Evolutionary conservation across 2,113 vertebrate genomes (phyloP).

Genomic region (Oreochromis aureus): DNA sequence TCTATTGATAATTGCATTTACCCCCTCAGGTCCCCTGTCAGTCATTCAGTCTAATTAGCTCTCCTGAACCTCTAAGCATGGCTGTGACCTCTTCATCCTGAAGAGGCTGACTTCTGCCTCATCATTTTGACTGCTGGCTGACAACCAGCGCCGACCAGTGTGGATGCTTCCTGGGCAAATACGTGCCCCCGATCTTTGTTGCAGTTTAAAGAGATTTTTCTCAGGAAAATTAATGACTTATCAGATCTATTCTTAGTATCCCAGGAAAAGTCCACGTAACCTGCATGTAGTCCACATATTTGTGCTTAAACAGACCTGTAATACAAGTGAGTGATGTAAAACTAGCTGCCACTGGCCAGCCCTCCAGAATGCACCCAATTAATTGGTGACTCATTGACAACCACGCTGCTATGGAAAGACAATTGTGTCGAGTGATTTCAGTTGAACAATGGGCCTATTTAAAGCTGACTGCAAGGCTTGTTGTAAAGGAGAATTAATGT

Average conservation of each 20-base stretch:
- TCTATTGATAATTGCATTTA: conserved; percentile 50
- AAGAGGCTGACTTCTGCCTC: conserved; percentile 43
- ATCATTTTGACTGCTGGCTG: conserved; percentile 28
- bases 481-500: conserved; percentile 55
- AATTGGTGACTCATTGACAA: conserved; percentile 28
- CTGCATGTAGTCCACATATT: neutral
- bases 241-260: neutral
- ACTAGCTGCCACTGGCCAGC: neutral
- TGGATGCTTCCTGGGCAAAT: neutral
- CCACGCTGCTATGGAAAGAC: conserved; percentile 2
- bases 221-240: neutral
- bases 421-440: conserved; percentile 16
- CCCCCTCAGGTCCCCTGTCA: conserved; percentile 30
- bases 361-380: conserved; percentile 13
- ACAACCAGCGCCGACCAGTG: neutral
- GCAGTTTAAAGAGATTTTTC: neutral
- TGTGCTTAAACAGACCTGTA: neutral
- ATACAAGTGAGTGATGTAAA: neutral
- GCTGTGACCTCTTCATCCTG: conserved; percentile 46
- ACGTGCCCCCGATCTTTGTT: neutral
- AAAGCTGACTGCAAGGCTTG: conserved; percentile 52
- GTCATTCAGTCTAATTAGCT: conserved; percentile 62
- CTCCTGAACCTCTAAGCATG: conserved; percentile 47
- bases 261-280: neutral
- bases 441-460: conserved; percentile 61